A percentile compares a stretch with the other conserved stretches of the same genome.
These are phyloP conservation scores for Eptatretus burgeri DNA, from an alignment of 2,113 vertebrate species.

Conservation along the genomic window DNA sequence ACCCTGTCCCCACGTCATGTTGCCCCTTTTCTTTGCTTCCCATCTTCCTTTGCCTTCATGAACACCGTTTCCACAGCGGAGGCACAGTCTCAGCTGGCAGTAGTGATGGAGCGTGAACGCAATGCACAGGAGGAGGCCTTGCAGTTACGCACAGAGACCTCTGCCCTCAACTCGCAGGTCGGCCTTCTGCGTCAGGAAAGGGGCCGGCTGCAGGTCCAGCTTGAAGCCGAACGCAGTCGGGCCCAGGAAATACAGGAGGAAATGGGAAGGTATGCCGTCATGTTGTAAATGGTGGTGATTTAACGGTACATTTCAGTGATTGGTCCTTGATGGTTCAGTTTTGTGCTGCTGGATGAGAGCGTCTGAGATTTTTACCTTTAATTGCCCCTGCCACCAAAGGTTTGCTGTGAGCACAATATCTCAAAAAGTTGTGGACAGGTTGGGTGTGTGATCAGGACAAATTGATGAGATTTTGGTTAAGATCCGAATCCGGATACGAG, in stretches of 20 bases:
- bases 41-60: too few species aligned
- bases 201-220: conserved; percentile 32
- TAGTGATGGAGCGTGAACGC: conserved; percentile 59
- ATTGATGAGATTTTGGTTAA: too few species aligned
- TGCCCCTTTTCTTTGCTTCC: too few species aligned
- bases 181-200: conserved; percentile 61
- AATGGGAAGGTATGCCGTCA: conserved; percentile 29
- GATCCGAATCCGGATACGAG: too few species aligned
- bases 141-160: conserved; percentile 39
- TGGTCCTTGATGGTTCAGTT: too few species aligned
- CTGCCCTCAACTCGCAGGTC: conserved; percentile 58
- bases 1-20: too few species aligned
- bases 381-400: too few species aligned
- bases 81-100: conserved; percentile 50
- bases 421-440: too few species aligned
- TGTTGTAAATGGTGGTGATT: not conserved
- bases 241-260: conserved; percentile 58
- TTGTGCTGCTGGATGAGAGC: too few species aligned
- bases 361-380: too few species aligned
- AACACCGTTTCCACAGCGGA: conserved; percentile 22
- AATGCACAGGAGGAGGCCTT: conserved; percentile 51
- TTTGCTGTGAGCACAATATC: too few species aligned
- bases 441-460: too few species aligned
- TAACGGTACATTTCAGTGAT: not conserved
- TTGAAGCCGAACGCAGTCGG: conserved; percentile 42